Percentiles rank a stretch among this genome's conserved stretches.
Conservation (phyloP, 2,797 vertebrate genomes). For the Xenops minutus region DNA sequence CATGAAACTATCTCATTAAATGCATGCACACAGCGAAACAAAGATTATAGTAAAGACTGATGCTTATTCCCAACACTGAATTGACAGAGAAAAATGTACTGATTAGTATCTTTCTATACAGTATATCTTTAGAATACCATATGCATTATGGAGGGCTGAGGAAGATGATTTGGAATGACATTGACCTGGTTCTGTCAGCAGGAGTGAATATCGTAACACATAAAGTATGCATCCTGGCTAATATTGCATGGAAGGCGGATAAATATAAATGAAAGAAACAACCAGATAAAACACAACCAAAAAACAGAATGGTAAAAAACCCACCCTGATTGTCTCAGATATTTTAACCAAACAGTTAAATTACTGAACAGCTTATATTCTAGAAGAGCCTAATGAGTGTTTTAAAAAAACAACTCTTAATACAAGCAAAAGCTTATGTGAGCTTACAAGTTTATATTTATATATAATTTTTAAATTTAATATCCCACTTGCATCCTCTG, state of each 20-base stretch:
- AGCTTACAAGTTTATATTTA: not conserved
- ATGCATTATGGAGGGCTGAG: not conserved
- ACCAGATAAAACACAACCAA: not conserved
- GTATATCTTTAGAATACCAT: not conserved
- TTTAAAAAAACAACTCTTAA: not conserved
- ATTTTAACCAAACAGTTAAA: not conserved
- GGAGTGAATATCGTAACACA: slow-evolving; percentile 10
- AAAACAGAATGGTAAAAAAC: not conserved
- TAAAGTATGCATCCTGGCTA: not conserved
- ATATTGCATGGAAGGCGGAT: not conserved
- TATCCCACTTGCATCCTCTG: not conserved
- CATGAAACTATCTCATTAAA: not conserved
- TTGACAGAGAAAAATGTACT: not conserved
- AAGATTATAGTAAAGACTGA: not conserved
- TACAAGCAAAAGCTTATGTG: not conserved
- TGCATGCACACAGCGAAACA: not conserved
- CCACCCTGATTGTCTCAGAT: not conserved
- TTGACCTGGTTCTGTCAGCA: slow-evolving; percentile 54
- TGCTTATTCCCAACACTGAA: not conserved
- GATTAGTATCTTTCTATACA: not conserved
- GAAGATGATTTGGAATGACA: slow-evolving; percentile 38
- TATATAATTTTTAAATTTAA: not conserved
- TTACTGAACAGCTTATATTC: not conserved
- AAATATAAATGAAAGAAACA: not conserved
- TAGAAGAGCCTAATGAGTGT: not conserved